Percentiles rank a stretch among this genome's conserved stretches.
These are phyloP conservation scores for Drosophila nigrodunni DNA, from an alignment of 1,140 invertebrate genomes.

Conservation along the genomic window DNA sequence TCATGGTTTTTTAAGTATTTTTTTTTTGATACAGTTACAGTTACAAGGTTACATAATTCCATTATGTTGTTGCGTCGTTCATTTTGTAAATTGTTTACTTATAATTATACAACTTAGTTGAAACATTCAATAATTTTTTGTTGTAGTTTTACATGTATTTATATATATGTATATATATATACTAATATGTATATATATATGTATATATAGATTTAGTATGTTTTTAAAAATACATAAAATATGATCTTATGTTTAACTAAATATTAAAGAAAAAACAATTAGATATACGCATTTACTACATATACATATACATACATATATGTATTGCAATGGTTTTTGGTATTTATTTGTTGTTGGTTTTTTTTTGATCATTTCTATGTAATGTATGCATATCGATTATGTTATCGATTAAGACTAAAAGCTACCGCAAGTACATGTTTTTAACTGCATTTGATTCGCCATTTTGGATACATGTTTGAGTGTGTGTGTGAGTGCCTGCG, in stretches of 20 bases:
- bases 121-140: constrained; percentile 79
- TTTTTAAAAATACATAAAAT: constrained; percentile 74
- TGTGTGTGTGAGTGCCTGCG: constrained; percentile 22
- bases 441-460: constrained; percentile 53
- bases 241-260: constrained; percentile 77
- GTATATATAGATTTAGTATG: too few species aligned
- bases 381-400: constrained; percentile 15
- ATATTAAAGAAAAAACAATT: constrained; percentile 75
- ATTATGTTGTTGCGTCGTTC: constrained; percentile 59
- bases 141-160: constrained; percentile 32
- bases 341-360: not conserved
- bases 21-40: constrained; percentile 19
- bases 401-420: constrained; percentile 38
- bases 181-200: too few species aligned
- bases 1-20: not conserved
- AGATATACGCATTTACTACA: constrained; percentile 28
- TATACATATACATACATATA: constrained; percentile 21
- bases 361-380: constrained; percentile 5
- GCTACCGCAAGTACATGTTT: constrained; percentile 44
- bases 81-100: constrained; percentile 58
- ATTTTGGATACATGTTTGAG: constrained; percentile 19
- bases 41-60: constrained; percentile 64
- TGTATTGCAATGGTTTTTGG: constrained; percentile 4
- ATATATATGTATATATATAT: too few species aligned
- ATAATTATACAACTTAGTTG: constrained; percentile 82